Evolutionary conservation across 2,888 invertebrate species (phyloP), one percentile per base, ranked within the genome.

Genomic region (Digitonthophagus gazella): DNA sequence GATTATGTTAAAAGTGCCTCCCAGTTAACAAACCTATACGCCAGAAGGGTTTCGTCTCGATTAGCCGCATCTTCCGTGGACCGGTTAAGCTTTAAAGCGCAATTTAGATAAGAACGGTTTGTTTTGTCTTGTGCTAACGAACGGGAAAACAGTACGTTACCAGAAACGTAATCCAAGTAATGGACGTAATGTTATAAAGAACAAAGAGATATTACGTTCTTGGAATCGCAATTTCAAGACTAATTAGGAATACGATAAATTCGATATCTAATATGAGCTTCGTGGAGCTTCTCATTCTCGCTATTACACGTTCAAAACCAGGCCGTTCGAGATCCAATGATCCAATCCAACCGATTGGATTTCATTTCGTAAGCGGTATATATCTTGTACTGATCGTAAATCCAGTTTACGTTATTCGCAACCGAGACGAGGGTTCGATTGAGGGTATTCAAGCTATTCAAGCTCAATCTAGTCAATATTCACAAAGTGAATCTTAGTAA

Each of bases 1-100:
- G 72, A 74, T 74, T 74, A 74, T 67, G 73, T 72, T 73, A 74
- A 74, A 74, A 74, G 74, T 74, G 63, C 71, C 65, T 67, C 61
- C 64, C 66, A 64, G 68, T 61, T 68, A 72, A 73, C 69, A 70
- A 72, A 73, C 73, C 74, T 71, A 72, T 72, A 71, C 71, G 28
- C 61, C 64, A 66, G 68, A 68, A 66, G 65, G 68, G 68, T 71
- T 68, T 20, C 18, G 19, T 56, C 70, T 61, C 58, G 67, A 70
- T 70, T 70, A 70, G 67, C 70, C 67, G 65, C 61, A 69, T 69
- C 56, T 66, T 18, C 65, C 58, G 55, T 65, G 22, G 65, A 61
- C 65, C 19, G 61, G 65, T 22, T 55, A 61, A 67, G 66, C 55
- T 66, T 70, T 67, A 66, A 67, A 68, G 67, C 44, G 58, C 65